Conservation (phyloP, 2,113 vertebrate species). For the Drymodes brunneopygia region DNA sequence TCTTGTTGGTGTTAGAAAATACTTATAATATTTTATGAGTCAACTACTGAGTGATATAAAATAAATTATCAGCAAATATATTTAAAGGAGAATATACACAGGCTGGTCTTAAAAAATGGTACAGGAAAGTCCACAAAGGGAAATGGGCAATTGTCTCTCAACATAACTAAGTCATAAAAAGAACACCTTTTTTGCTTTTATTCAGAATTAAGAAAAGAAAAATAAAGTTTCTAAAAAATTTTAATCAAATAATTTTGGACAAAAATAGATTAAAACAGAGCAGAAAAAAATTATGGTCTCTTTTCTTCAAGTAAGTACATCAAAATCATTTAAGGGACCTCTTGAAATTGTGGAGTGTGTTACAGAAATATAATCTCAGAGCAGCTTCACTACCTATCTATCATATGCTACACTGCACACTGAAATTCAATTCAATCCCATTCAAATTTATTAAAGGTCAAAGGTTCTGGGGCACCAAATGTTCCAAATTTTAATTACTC, state of each 20-base stretch:
- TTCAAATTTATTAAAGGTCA: background rate
- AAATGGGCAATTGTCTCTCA: background rate
- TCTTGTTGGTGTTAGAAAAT: background rate
- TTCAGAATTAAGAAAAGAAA: background rate
- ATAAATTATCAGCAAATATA: background rate
- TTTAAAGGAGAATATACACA: background rate
- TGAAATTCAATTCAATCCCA: background rate
- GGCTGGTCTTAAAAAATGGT: background rate
- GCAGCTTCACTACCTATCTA: background rate
- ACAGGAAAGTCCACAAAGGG: background rate
- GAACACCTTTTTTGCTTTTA: background rate
- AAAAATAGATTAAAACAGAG: background rate
- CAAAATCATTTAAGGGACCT: background rate
- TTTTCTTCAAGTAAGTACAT: background rate
- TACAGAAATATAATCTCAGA: background rate
- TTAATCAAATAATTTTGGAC: background rate
- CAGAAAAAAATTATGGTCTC: background rate
- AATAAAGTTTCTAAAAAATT: background rate
- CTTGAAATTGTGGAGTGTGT: background rate
- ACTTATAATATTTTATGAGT: background rate
- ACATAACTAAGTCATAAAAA: background rate
- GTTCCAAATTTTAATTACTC: background rate
- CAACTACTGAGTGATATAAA: background rate
- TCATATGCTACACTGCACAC: background rate
- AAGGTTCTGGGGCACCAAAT: background rate